Percentiles rank a stretch among this genome's conserved stretches.
phyloP scores from a whole-genome alignment of 2,797 vertebrate species.

The Megaceryle alcyon region DNA sequence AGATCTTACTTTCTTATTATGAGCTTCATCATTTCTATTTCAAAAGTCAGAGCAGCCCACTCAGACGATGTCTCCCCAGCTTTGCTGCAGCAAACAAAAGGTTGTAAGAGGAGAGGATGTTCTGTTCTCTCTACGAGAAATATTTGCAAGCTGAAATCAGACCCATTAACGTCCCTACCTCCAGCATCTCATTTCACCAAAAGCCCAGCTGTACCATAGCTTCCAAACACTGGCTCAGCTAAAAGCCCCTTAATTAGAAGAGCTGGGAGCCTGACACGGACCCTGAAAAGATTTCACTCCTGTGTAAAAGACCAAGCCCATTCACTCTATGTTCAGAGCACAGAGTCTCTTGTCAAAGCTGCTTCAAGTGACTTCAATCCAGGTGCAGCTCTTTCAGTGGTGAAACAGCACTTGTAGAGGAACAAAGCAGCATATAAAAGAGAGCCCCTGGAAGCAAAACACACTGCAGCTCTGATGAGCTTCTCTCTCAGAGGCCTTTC shows the following conservation, averaged over 20 bases:
- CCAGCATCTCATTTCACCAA: neutral
- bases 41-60: neutral
- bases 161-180: neutral
- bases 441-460: neutral
- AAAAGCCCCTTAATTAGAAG: conserved; percentile 7
- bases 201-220: neutral
- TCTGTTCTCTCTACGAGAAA: neutral
- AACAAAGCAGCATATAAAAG: neutral
- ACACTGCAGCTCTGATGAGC: neutral
- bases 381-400: neutral
- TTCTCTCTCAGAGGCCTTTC: neutral
- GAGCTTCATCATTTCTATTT: neutral
- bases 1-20: neutral
- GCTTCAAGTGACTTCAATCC: neutral
- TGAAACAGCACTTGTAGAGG: neutral
- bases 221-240: neutral
- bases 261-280: neutral
- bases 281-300: neutral
- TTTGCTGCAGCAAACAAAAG: neutral
- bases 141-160: neutral
- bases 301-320: neutral
- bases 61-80: rapidly evolving
- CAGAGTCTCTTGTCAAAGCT: neutral
- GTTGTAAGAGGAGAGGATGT: neutral
- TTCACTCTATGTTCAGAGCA: neutral